These are phyloP conservation scores for Centroberyx gerrardi DNA, from an alignment of 2,797 vertebrate species.

Conservation along the genomic window DNA sequence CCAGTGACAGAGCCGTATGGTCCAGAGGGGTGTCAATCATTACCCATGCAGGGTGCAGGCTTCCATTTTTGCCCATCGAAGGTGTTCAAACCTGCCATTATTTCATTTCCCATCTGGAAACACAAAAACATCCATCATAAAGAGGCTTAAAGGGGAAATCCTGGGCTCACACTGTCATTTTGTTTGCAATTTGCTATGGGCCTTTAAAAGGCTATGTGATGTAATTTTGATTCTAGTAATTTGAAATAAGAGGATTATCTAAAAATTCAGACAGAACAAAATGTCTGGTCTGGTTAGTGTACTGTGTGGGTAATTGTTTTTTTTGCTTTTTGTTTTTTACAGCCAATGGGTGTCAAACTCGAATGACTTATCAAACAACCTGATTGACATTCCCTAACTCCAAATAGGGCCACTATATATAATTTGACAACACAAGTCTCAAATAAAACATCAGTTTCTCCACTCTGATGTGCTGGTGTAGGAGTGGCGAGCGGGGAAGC, in stretches of 20 bases:
- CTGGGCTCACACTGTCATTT: background rate
- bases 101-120: constrained; percentile 44
- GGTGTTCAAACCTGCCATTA: constrained; percentile 45
- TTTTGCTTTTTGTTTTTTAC: background rate
- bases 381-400: background rate
- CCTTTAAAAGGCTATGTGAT: background rate
- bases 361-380: constrained; percentile 4
- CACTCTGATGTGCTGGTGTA: constrained; percentile 31
- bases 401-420: background rate
- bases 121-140: constrained; percentile 23
- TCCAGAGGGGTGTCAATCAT: constrained; percentile 82
- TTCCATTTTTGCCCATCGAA: constrained; percentile 39
- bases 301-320: no score
- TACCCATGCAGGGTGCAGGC: constrained; percentile 55
- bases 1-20: constrained; percentile 80
- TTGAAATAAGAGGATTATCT: background rate
- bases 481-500: constrained; percentile 43
- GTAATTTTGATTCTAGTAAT: background rate
- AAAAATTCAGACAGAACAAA: background rate
- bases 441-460: constrained; percentile 15
- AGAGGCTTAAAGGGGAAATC: constrained; percentile 20
- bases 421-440: constrained; percentile 7
- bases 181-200: background rate
- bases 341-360: constrained; percentile 1
- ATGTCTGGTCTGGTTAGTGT: background rate